Evolutionary conservation across 2,113 vertebrate genomes (phyloP).

Genomic region (Spea bombifrons): DNA sequence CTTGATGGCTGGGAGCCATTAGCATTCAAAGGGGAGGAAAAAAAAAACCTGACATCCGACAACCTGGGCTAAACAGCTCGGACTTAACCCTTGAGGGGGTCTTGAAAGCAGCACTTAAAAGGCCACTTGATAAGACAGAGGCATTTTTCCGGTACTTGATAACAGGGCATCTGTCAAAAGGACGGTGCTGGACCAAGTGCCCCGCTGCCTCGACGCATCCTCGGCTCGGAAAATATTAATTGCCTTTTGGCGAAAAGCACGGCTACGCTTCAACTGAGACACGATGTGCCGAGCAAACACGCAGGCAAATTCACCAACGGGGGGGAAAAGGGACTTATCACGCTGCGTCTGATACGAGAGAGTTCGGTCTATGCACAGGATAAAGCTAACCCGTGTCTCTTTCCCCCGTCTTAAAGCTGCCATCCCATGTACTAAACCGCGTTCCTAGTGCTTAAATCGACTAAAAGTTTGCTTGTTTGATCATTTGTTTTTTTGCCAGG

Average conservation of each 20-base stretch:
- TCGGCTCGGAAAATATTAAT: not conserved
- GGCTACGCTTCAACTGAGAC: not conserved
- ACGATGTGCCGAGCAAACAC: too few species aligned
- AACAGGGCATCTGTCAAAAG: conserved; percentile 52
- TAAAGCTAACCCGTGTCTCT: too few species aligned
- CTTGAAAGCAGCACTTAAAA: conserved; percentile 54
- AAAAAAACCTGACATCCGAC: conserved; percentile 61
- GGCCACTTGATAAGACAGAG: conserved; percentile 56
- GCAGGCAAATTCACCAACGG: too few species aligned
- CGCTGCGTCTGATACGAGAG: too few species aligned
- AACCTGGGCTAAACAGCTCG: conserved; percentile 63
- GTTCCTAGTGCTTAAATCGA: too few species aligned
- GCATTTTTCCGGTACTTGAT: conserved; percentile 50
- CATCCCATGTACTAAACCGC: too few species aligned
- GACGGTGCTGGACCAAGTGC: not conserved
- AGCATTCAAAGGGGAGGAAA: conserved; percentile 56
- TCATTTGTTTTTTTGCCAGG: too few species aligned
- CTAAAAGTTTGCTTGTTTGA: too few species aligned
- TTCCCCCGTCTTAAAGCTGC: too few species aligned
- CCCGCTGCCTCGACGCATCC: not conserved
- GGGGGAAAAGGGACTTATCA: too few species aligned
- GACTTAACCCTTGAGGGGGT: conserved; percentile 64
- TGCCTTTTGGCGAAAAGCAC: not conserved
- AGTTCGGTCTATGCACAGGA: too few species aligned
- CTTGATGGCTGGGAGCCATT: conserved; percentile 58